Evolutionary conservation across 2,113 vertebrate genomes (phyloP).

Genomic region (Ctenodactylus gundi): DNA sequence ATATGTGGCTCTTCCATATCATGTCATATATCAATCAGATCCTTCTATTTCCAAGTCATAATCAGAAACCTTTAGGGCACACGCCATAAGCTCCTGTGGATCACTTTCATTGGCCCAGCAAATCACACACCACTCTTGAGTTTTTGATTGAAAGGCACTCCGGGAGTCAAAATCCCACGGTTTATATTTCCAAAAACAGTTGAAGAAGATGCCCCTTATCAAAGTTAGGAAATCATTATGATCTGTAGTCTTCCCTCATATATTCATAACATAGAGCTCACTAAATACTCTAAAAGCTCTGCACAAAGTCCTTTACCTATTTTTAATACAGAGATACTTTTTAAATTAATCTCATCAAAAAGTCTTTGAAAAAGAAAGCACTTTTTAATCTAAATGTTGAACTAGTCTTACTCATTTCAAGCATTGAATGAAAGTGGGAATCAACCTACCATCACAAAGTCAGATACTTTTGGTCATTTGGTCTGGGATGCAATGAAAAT

Average conservation of each 20-base stretch:
- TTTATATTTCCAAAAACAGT: not conserved
- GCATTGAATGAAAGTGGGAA: not conserved
- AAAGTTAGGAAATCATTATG: not conserved
- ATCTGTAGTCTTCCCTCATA: not conserved
- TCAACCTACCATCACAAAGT: not conserved
- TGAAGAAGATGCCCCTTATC: not conserved
- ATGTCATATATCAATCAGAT: too few relatives aligned
- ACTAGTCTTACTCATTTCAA: not conserved
- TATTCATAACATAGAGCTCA: not conserved
- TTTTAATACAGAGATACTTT: not conserved
- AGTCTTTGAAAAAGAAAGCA: not conserved
- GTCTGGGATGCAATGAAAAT: not conserved
- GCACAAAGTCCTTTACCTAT: not conserved
- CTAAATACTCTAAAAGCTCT: not conserved
- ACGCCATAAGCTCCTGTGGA: not conserved
- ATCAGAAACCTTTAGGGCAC: not conserved
- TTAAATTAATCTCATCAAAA: not conserved
- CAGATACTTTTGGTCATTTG: not conserved
- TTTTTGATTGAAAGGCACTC: not conserved
- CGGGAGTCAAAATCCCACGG: not conserved
- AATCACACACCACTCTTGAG: not conserved
- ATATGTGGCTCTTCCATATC: not conserved
- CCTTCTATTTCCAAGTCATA: not conserved
- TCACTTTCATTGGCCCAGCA: not conserved
- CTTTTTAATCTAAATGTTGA: not conserved